Base-by-base conservation (phyloP, 2,797 vertebrate genomes). In the Tympanoctomys barrerae region DNA sequence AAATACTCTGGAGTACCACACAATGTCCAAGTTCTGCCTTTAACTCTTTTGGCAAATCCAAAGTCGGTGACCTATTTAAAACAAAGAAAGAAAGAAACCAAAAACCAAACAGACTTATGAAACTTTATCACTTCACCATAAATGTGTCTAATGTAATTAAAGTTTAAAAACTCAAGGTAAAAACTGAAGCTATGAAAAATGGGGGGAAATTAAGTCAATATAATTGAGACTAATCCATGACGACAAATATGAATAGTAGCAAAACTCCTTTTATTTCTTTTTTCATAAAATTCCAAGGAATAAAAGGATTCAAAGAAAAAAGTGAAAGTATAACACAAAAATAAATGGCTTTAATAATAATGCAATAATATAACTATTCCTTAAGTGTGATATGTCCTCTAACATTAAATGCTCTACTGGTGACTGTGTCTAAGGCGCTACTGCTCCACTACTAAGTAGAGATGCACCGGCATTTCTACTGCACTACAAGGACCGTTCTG, bases 21-120 rank as follows among this genome's bases (percentile, higher is more conserved):
- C 98, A 99, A 99, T 96, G 99, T 99, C 99, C 99, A 99, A 97
- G 99, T 99, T 98, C 99, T 99, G 96, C 99, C 99, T 99, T 99
- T 99, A 98, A 99, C 99, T 99, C 99, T 99, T 98, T 99, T 99
- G 98, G 99, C 99, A 98, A 99, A 99, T 80, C 99, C 99, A 64
- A 99, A 99, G 98, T 99, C 99, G 98, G 99, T 99, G 97, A 99
- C 99, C 99, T 99, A 96, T 26, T 33, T 10, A 97, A 78, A 61
- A 61, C 59, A 13, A 90, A 89, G 68, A 46, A 77, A 97, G 92
- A 89, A 97, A 31, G 96, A 73, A 9, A 90, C 87, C 68, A 70
- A 42, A 64, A 97, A 57, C 54, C 14, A 57, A 57, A 96, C 79
- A 97, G 12, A 62, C 81, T 26, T 66, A 1, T 70, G 11, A 92